Evolutionary conservation across 2,888 invertebrate genomes (phyloP).

Genomic region (Ormyrus nitidulus): DNA sequence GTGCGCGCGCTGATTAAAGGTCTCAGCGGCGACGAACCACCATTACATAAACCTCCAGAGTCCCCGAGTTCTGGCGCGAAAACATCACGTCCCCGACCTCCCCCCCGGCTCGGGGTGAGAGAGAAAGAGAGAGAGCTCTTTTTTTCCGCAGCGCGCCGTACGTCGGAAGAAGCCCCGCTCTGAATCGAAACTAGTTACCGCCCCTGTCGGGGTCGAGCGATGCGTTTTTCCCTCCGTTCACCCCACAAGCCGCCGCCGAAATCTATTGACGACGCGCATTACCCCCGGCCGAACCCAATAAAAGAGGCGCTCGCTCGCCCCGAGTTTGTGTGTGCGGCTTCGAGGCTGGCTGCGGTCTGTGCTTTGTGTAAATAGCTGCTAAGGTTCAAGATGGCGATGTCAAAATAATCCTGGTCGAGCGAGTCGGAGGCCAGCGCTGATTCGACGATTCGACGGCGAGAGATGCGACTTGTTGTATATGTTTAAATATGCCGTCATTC

Average conservation of each 20-base stretch:
- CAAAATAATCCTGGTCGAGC: constrained; percentile 64
- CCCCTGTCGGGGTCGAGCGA: constrained; percentile 34
- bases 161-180: constrained; percentile 46
- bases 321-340: constrained; percentile 20
- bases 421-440: not conserved
- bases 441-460: not conserved
- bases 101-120: not conserved
- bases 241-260: constrained; percentile 59
- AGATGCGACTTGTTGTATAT: not conserved
- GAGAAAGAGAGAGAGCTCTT: constrained; percentile 7
- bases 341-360: constrained; percentile 7
- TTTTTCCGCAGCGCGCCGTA: not conserved
- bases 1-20: constrained; percentile 32
- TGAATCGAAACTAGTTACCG: constrained; percentile 59
- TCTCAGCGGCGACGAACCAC: not conserved
- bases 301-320: constrained; percentile 16
- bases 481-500: too few relatives aligned
- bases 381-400: constrained; percentile 67
- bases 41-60: constrained; percentile 22
- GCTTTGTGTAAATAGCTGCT: constrained; percentile 24
- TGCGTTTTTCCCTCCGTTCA: constrained; percentile 4
- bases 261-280: constrained; percentile 65
- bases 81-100: constrained; percentile 9
- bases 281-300: constrained; percentile 47
- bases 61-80: constrained; percentile 7